Conservation (phyloP, 2,797 vertebrate genomes). For the Furcifer pardalis region DNA sequence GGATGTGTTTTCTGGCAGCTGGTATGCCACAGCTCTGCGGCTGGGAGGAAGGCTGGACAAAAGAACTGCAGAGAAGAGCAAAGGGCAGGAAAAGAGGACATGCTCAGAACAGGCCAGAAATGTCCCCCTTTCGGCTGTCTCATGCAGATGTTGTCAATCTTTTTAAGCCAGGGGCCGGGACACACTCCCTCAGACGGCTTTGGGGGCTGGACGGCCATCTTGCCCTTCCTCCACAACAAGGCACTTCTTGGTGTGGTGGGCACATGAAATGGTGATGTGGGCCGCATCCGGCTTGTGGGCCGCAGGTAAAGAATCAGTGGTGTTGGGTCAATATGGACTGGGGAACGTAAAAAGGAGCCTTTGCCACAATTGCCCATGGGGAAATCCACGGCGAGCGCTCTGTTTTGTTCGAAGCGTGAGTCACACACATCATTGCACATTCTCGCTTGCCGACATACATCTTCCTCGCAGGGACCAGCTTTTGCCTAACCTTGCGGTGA, state of each 20-base stretch:
- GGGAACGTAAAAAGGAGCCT: constrained; percentile 35
- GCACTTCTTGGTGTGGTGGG: no score
- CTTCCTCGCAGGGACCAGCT: constrained; percentile 31
- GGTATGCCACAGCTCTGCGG: no score
- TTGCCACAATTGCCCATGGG: constrained; percentile 2
- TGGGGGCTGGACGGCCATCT: no score
- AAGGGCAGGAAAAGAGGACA: background rate
- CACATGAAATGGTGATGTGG: no score
- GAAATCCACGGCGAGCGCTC: constrained; percentile 54
- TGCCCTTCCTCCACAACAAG: no score
- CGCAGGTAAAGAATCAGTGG: no score
- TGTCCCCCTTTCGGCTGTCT: background rate
- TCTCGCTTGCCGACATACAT: constrained; percentile 59
- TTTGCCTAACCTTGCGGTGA: constrained; percentile 46
- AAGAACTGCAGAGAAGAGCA: no score
- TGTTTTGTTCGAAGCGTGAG: constrained; percentile 56
- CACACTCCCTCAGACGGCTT: no score
- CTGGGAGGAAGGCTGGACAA: background rate
- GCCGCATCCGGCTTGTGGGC: no score
- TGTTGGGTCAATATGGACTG: background rate
- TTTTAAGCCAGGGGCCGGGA: no score
- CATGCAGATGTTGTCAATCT: no score
- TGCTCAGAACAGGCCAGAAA: background rate
- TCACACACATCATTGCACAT: constrained; percentile 60
- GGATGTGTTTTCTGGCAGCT: no score